Evolutionary conservation across 2,113 vertebrate species (phyloP), one percentile per base, ranked within the genome.

Genomic region (Rhipidura dahli): DNA sequence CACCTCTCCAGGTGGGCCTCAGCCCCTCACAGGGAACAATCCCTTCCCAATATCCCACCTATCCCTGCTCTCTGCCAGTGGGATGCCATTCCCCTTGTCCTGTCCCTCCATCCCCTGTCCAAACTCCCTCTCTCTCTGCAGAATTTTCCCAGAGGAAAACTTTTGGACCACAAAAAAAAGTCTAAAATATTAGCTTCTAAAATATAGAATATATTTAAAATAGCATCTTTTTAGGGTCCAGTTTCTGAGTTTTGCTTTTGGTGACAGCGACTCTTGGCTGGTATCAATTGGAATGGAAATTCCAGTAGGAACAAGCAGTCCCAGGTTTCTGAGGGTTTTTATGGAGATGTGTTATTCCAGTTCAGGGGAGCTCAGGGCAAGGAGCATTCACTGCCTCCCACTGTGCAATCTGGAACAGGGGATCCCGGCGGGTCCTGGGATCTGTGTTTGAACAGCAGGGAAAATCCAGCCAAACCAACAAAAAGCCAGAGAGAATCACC

Each of bases 171-270:
- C 31, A 30, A 19, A 42, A 20, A 20, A 23, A 16, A 21, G 1
- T 19, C 28, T 4, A 3, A 27, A 13, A 42, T 59, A 64, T 77
- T 22, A 16, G 35, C 8, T 30, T 14, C 1, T 23, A 35, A 83
- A 76, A 11, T 8, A 30, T 1, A 4, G 31, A 53, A 9, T 4
- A 4, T 15, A 8, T 35, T 1, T 4, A 51, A 50, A 35, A 24
- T 8, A 11, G 1, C 20, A 3, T 1, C 0, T 65, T 69, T 40
- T 28, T 19, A 10, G 16, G 3, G 26, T 16, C 4, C 0, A 1
- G 10, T n/a, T 64, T 40, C 0, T 22, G 64, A 54, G 83, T 31
- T 82, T 37, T 64, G 83, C 54, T 37, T 11, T 59, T 16, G 51
- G 22, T 71, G 33, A 3, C 31, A 35, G 8, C 1, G 0, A 24